These are phyloP conservation scores for Eolophus roseicapilla DNA, from an alignment of 2,113 vertebrate genomes.

Conservation along the genomic window DNA sequence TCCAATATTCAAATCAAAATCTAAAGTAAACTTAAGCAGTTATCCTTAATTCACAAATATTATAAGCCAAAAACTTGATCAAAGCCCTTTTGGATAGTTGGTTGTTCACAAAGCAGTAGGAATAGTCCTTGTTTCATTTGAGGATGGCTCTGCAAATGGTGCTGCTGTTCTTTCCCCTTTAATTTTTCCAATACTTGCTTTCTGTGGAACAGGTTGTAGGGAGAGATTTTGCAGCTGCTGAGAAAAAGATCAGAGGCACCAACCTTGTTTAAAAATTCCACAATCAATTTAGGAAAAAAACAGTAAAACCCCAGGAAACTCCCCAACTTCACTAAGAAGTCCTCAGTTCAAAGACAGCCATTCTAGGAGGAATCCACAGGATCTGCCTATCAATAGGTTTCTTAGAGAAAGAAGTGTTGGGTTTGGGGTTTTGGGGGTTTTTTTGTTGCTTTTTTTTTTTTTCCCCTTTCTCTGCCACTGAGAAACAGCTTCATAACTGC, in stretches of 20 bases:
- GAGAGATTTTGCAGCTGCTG: constrained; percentile 72
- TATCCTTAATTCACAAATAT: not conserved
- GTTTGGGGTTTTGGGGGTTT: not conserved
- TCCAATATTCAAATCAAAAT: constrained; percentile 17
- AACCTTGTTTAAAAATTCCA: constrained; percentile 80
- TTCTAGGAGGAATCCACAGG: constrained; percentile 73
- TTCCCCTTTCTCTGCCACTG: constrained; percentile 11
- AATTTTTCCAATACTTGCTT: constrained; percentile 63
- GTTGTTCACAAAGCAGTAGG: not conserved
- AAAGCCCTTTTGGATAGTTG: not conserved
- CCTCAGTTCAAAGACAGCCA: constrained; percentile 80
- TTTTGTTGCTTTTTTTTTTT: not conserved
- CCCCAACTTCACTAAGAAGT: constrained; percentile 74
- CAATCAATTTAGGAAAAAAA: constrained; percentile 78
- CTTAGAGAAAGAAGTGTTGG: constrained; percentile 68
- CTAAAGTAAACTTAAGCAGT: not conserved
- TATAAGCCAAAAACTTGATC: not conserved
- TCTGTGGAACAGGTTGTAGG: constrained; percentile 68
- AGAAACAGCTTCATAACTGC: constrained; percentile 68
- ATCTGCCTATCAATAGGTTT: constrained; percentile 80
- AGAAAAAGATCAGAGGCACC: constrained; percentile 80
- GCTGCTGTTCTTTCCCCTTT: constrained; percentile 43
- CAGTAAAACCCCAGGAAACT: constrained; percentile 75
- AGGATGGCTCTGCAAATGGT: constrained; percentile 4
- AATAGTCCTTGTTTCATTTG: not conserved